Evolutionary conservation across 2,888 invertebrate species (phyloP).

Genomic region (Cheilosia scutellata): DNA sequence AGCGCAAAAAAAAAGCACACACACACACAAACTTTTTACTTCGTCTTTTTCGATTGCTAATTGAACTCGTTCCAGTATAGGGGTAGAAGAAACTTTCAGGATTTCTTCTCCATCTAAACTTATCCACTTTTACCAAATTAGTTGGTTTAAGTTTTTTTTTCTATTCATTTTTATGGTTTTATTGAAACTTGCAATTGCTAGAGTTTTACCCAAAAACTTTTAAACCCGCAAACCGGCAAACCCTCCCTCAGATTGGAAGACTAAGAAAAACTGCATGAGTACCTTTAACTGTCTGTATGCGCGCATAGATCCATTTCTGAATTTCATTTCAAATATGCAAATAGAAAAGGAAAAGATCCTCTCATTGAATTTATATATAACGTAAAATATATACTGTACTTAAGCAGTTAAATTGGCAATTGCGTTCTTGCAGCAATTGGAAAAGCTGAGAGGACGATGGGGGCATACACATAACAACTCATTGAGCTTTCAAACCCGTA

Average conservation of each 20-base stretch:
- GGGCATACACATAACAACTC: constrained; percentile 6
- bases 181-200: constrained; percentile 43
- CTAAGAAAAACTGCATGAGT: constrained; percentile 21
- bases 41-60: constrained; percentile 29
- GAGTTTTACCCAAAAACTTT: constrained; percentile 42
- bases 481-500: constrained; percentile 52
- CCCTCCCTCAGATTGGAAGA: constrained; percentile 24
- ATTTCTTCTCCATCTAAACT: constrained; percentile 36
- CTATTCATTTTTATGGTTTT: constrained; percentile 13
- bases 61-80: constrained; percentile 36
- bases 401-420: constrained; percentile 70
- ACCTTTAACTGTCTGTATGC: constrained; percentile 3
- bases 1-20: background rate
- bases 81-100: constrained; percentile 30
- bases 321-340: constrained; percentile 33
- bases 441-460: constrained; percentile 17
- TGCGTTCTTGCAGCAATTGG: constrained; percentile 64
- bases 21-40: background rate
- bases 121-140: constrained; percentile 63
- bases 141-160: constrained; percentile 48
- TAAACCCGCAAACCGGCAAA: constrained; percentile 3
- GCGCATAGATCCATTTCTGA: constrained; percentile 40
- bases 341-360: constrained; percentile 8
- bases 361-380: constrained; percentile 56
- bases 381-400: constrained; percentile 61